These are phyloP conservation scores for Pitta sordida DNA, from an alignment of 2,113 vertebrate species.

Conservation along the genomic window DNA sequence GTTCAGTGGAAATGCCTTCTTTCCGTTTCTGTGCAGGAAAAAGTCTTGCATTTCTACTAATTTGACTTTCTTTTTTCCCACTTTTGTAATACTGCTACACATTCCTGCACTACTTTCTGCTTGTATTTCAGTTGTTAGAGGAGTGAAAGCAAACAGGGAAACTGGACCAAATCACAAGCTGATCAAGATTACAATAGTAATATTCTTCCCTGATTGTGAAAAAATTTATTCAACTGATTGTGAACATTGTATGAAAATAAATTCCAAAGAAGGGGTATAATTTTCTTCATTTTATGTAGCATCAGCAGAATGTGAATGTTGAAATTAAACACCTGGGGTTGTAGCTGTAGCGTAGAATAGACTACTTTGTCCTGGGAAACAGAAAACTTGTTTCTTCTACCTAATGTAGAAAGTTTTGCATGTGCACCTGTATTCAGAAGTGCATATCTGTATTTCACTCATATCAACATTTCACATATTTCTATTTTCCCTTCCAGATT, in stretches of 20 bases:
- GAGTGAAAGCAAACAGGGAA: conserved; percentile 22
- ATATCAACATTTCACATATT: neutral
- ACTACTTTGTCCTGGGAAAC: conserved; percentile 26
- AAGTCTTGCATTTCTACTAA: conserved; percentile 49
- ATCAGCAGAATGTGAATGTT: conserved; percentile 48
- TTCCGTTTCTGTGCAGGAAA: conserved; percentile 56
- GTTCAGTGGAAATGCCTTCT: conserved; percentile 54
- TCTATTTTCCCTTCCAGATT: neutral
- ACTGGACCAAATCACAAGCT: conserved; percentile 64
- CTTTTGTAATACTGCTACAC: conserved; percentile 58
- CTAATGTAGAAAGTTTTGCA: conserved; percentile 8
- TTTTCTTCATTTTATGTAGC: conserved; percentile 36
- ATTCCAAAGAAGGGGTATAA: conserved; percentile 24
- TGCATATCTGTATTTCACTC: conserved; percentile 24
- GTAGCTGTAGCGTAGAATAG: conserved; percentile 2
- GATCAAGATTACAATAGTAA: conserved; percentile 35
- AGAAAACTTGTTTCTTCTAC: neutral
- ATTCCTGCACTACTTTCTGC: conserved; percentile 43
- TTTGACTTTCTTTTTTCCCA: conserved; percentile 50
- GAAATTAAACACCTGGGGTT: neutral
- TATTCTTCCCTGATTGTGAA: neutral
- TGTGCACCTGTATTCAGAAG: conserved; percentile 57
- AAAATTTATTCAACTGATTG: conserved; percentile 7
- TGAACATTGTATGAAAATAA: conserved; percentile 34
- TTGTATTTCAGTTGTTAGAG: conserved; percentile 42